phyloP scores from a whole-genome alignment of 2,113 vertebrate genomes.

The cat (Felis catus) region DNA sequence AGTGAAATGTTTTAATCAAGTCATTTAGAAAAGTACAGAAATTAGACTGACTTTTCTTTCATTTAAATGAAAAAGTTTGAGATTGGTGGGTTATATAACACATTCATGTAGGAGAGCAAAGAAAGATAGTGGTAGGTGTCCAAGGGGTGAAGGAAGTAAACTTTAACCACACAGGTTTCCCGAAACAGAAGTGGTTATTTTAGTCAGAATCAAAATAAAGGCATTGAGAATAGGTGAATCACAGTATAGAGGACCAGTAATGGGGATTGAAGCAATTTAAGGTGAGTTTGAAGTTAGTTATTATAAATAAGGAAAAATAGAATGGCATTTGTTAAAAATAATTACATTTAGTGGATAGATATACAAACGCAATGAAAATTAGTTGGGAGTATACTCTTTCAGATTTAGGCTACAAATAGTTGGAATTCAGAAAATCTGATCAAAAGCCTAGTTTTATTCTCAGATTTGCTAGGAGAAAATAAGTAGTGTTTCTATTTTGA shows the following conservation, averaged over 20 bases:
- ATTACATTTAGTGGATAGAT: neutral
- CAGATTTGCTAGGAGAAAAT: neutral
- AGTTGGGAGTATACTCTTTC: neutral
- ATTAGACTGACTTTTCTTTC: neutral
- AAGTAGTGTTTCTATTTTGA: neutral
- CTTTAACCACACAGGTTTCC: neutral
- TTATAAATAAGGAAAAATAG: neutral
- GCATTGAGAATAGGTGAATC: neutral
- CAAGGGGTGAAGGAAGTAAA: neutral
- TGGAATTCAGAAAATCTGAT: constrained; percentile 6
- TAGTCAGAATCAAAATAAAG: neutral
- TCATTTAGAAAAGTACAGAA: neutral
- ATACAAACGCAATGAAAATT: neutral
- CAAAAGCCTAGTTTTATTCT: neutral
- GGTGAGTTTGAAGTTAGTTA: neutral
- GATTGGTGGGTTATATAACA: neutral
- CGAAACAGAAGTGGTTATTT: neutral
- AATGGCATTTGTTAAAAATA: neutral
- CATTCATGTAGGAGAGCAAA: neutral
- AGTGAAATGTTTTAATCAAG: constrained; percentile 6
- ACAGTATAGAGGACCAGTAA: neutral
- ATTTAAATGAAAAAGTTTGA: neutral
- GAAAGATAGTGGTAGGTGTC: neutral
- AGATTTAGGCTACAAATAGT: neutral
- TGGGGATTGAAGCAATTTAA: neutral